phyloP scores from a whole-genome alignment of 2,113 vertebrate species.

The Epinephelus cyanopodus region DNA sequence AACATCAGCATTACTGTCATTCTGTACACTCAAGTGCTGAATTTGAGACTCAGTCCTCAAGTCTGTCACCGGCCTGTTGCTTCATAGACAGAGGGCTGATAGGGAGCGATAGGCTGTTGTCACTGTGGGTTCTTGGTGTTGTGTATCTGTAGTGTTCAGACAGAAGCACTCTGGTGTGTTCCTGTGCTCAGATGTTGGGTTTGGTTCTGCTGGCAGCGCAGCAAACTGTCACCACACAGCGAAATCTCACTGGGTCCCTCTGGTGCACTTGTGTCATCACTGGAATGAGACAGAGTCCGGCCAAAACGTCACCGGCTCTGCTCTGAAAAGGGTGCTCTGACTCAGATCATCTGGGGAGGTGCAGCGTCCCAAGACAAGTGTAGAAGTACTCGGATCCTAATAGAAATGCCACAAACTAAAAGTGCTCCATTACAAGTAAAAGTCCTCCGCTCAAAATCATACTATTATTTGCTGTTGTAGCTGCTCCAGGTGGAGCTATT shows the following conservation, averaged over 20 bases:
- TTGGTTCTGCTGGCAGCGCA: background rate
- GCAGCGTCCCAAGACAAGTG: background rate
- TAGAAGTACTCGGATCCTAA: background rate
- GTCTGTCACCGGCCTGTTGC: conserved; percentile 53
- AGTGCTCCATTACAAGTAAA: background rate
- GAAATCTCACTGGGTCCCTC: conserved; percentile 40
- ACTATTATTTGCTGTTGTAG: background rate
- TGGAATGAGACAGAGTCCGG: conserved; percentile 4
- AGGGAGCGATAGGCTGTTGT: background rate
- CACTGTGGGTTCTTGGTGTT: background rate
- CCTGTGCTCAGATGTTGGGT: conserved; percentile 14
- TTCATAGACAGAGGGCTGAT: background rate
- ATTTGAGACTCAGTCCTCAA: conserved; percentile 49
- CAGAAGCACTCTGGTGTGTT: background rate
- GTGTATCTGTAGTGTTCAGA: conserved; percentile 28
- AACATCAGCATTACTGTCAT: conserved; percentile 1
- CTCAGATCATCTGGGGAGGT: conserved; percentile 3
- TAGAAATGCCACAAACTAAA: background rate
- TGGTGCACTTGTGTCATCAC: conserved; percentile 15
- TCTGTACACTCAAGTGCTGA: conserved; percentile 54
- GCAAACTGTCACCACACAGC: conserved; percentile 29
- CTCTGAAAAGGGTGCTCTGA: background rate
- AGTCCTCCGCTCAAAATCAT: background rate
- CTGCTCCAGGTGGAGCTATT: too few relatives aligned
- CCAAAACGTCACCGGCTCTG: background rate